Conservation (phyloP, 2,888 invertebrate species). For the Troides helena region DNA sequence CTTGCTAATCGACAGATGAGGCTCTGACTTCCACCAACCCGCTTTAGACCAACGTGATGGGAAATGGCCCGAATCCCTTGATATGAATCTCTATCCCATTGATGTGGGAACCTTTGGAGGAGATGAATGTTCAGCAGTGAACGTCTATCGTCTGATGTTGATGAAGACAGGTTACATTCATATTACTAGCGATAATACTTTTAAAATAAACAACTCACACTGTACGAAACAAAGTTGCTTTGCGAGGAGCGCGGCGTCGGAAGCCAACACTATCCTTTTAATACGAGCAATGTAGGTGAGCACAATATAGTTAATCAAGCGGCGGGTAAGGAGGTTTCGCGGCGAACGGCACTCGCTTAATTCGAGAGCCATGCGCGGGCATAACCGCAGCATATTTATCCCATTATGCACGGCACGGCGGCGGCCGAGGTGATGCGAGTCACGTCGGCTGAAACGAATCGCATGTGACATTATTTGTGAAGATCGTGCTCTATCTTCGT, state of each 20-base stretch:
- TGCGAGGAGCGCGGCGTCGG: neutral
- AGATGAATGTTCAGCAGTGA: no score
- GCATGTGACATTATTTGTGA: constrained; percentile 81
- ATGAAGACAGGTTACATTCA: neutral
- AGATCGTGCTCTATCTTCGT: constrained; percentile 81
- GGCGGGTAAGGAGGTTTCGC: constrained; percentile 61
- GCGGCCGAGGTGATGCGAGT: constrained; percentile 74
- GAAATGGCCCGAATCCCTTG: no score
- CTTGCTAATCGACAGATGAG: no score
- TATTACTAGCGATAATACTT: neutral
- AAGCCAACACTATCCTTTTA: constrained; percentile 38
- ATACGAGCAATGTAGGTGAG: constrained; percentile 56
- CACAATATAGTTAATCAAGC: constrained; percentile 71
- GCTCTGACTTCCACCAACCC: no score
- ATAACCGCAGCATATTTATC: constrained; percentile 79
- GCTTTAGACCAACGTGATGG: no score
- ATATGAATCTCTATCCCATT: no score
- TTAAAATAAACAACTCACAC: neutral
- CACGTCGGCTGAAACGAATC: constrained; percentile 79
- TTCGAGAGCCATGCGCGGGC: constrained; percentile 76
- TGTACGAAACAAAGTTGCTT: neutral
- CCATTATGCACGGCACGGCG: constrained; percentile 74
- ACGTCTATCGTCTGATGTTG: no score
- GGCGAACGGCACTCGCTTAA: constrained; percentile 75
- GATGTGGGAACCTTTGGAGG: no score